Evolutionary conservation across 1,140 invertebrate species (phyloP).

Genomic region (Aphis gossypii): DNA sequence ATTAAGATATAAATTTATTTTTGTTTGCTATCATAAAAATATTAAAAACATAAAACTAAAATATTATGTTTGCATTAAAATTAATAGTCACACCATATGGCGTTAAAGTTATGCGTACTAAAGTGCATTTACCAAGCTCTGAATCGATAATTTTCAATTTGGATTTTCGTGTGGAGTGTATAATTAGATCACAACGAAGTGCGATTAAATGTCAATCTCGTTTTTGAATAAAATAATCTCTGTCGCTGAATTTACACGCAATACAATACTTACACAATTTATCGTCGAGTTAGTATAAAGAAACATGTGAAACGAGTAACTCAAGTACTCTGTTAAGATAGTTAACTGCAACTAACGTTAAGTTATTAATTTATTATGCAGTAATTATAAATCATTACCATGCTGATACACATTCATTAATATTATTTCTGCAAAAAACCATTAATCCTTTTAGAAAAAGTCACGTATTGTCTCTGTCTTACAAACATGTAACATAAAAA

Average conservation of each 20-base stretch:
- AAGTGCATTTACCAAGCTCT: not conserved
- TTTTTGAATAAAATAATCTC: not conserved
- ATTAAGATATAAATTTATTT: not conserved
- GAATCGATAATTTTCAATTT: slow-evolving; percentile 29
- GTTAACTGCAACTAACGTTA: not conserved
- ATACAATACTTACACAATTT: not conserved
- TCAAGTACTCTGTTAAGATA: not conserved
- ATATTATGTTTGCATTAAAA: not conserved
- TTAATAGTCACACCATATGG: slow-evolving; percentile 1
- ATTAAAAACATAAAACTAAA: slow-evolving; percentile 17
- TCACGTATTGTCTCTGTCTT: not conserved
- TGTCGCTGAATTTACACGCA: not conserved
- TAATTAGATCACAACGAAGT: not conserved
- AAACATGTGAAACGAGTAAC: not conserved
- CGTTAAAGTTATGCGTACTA: not conserved
- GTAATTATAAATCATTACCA: not conserved
- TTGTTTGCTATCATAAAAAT: not conserved
- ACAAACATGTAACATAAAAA: too few relatives aligned
- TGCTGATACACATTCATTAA: not conserved
- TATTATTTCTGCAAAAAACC: not conserved
- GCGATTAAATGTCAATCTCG: not conserved
- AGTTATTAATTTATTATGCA: not conserved
- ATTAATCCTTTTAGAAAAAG: not conserved
- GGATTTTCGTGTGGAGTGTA: not conserved
- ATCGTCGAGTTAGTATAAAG: not conserved